phyloP scores from a whole-genome alignment of 2,888 invertebrate species.

The Dryocosmus kuriphilus region DNA sequence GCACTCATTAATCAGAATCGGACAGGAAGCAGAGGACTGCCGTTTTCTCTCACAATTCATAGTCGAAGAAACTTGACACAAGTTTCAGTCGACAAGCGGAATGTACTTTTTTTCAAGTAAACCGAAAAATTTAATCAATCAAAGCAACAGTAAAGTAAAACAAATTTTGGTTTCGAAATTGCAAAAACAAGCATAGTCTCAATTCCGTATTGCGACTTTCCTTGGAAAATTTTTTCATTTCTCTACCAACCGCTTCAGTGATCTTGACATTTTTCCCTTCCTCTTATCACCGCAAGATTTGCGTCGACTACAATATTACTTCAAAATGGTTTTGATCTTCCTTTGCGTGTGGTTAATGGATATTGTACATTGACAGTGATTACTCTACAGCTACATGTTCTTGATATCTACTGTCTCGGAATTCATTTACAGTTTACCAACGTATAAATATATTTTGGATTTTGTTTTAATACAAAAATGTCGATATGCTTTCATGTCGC shows the following conservation, averaged over 20 bases:
- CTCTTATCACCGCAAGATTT: slow-evolving; percentile 31
- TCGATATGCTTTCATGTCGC: slow-evolving; percentile 69
- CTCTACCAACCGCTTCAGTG: slow-evolving; percentile 32
- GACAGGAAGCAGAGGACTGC: not conserved
- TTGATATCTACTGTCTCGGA: slow-evolving; percentile 42
- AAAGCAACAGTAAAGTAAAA: slow-evolving; percentile 23
- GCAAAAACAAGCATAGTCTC: slow-evolving; percentile 9
- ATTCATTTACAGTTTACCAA: slow-evolving; percentile 56
- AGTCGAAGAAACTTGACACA: slow-evolving; percentile 8
- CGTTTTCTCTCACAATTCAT: slow-evolving; percentile 10
- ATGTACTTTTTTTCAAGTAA: slow-evolving; percentile 24
- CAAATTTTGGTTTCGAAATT: slow-evolving; percentile 33
- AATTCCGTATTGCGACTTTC: slow-evolving; percentile 5
- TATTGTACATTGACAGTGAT: slow-evolving; percentile 53
- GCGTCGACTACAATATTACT: slow-evolving; percentile 35
- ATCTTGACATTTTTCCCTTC: not conserved
- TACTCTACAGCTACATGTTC: slow-evolving; percentile 44
- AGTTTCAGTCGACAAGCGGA: slow-evolving; percentile 31
- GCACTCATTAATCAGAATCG: not conserved
- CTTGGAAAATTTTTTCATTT: not conserved
- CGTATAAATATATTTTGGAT: slow-evolving; percentile 70
- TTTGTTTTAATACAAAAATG: slow-evolving; percentile 66
- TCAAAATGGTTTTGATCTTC: slow-evolving; percentile 48
- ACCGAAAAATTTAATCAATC: not conserved
- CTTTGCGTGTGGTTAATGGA: slow-evolving; percentile 45